These are phyloP conservation scores for Mellilla xanthometata DNA, from an alignment of 2,888 invertebrate species.

Conservation along the genomic window DNA sequence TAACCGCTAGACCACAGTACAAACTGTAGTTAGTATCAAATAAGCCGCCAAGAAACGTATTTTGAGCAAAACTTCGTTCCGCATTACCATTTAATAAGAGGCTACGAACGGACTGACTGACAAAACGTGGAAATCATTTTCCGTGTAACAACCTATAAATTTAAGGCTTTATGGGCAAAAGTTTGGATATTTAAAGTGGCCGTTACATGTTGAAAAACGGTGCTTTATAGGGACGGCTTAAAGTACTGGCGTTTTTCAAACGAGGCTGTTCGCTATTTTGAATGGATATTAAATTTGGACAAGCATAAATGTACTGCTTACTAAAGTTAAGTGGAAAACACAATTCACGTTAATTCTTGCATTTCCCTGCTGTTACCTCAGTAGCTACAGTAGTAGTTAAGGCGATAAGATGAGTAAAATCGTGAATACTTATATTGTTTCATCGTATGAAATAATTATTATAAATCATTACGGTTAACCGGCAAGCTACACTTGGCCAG, in stretches of 20 bases:
- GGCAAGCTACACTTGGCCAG: too few species aligned
- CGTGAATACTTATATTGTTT: too few species aligned
- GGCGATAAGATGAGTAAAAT: too few species aligned
- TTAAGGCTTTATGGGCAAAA: slow-evolving; percentile 2
- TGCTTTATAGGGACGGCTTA: background rate
- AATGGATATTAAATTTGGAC: background rate
- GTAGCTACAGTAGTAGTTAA: too few species aligned
- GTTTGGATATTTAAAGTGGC: slow-evolving; percentile 13
- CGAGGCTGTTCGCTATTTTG: background rate
- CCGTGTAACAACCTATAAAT: slow-evolving; percentile 15
- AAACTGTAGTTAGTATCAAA: slow-evolving; percentile 13
- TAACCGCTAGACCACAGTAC: background rate
- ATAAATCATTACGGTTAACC: too few species aligned
- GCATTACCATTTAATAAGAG: slow-evolving; percentile 34
- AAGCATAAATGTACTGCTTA: too few species aligned
- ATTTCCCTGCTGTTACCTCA: too few species aligned
- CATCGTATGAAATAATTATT: too few species aligned
- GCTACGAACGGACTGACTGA: slow-evolving; percentile 28
- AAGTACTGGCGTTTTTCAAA: background rate
- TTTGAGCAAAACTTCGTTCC: slow-evolving; percentile 27
- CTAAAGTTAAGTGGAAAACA: too few species aligned
- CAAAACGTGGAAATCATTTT: slow-evolving; percentile 28
- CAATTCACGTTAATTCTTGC: too few species aligned
- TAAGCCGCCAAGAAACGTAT: slow-evolving; percentile 17
- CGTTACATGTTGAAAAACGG: slow-evolving; percentile 1